A percentile compares a stretch with the other conserved stretches of the same genome.
Conservation (phyloP, 2,888 invertebrate species). For the Dermolepida albohirtum region DNA sequence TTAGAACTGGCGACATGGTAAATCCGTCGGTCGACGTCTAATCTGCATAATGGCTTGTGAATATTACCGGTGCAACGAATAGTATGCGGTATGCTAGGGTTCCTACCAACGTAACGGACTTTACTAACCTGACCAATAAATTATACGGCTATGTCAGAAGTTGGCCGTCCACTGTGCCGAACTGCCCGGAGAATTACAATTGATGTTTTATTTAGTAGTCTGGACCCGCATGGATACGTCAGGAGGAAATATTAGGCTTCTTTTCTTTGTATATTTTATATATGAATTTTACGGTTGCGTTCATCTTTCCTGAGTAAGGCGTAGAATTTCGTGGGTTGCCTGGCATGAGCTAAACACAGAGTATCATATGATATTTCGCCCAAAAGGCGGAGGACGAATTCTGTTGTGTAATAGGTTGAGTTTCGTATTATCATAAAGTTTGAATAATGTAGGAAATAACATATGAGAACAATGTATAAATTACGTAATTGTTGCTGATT, state of each 20-base stretch:
- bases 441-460: no score
- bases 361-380: no score
- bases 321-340: no score
- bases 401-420: no score
- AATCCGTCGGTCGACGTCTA: constrained; percentile 50
- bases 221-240: neutral
- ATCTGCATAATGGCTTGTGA: constrained; percentile 56
- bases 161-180: constrained; percentile 39
- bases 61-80: constrained; percentile 51
- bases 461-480: no score
- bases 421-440: no score
- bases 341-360: no score
- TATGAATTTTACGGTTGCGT: constrained; percentile 1
- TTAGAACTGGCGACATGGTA: constrained; percentile 48
- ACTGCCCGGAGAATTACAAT: constrained; percentile 25
- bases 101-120: constrained; percentile 35
- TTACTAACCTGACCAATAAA: constrained; percentile 52
- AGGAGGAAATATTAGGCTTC: neutral
- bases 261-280: constrained; percentile 9
- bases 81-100: constrained; percentile 44
- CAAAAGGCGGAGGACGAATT: no score
- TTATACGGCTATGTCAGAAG: constrained; percentile 52
- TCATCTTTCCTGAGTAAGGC: no score
- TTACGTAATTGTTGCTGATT: no score
- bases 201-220: constrained; percentile 33